A percentile compares a stretch with the other conserved stretches of the same genome.
phyloP scores from a whole-genome alignment of 2,113 vertebrate species.

The Oxyura jamaicensis region DNA sequence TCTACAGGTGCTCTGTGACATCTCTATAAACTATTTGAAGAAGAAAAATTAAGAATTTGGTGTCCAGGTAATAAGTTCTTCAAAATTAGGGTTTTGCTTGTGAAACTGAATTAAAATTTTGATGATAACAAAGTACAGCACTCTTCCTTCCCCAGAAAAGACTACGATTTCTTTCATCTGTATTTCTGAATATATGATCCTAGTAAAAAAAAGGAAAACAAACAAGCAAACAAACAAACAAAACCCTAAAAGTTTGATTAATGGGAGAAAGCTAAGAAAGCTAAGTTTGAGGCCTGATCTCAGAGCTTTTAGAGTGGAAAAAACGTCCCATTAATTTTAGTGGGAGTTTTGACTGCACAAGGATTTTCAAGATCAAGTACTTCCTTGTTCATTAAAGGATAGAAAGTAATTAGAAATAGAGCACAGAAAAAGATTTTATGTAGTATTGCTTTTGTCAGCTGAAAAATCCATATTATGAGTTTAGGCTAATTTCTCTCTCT shows the following conservation, averaged over 20 bases:
- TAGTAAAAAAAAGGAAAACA: background rate
- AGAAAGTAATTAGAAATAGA: constrained; percentile 69
- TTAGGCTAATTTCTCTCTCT: constrained; percentile 49
- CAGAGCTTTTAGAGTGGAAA: constrained; percentile 25
- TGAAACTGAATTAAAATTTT: background rate
- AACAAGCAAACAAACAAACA: background rate
- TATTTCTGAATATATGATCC: background rate
- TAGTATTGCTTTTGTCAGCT: constrained; percentile 65
- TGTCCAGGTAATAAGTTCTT: background rate
- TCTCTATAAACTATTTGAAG: background rate
- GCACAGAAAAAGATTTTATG: constrained; percentile 39
- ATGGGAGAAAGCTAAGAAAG: constrained; percentile 40
- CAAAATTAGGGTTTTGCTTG: accelerated
- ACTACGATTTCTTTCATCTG: background rate
- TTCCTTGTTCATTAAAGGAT: constrained; percentile 62
- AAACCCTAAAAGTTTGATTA: constrained; percentile 31
- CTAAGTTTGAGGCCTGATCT: constrained; percentile 34
- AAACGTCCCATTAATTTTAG: constrained; percentile 58
- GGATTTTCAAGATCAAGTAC: constrained; percentile 55
- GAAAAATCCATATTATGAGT: constrained; percentile 62
- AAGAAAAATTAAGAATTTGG: background rate
- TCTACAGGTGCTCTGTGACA: background rate
- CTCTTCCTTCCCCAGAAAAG: background rate
- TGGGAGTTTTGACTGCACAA: constrained; percentile 53
- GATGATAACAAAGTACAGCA: background rate